Percentiles rank a stretch among this genome's conserved stretches.
phyloP scores from a whole-genome alignment of 1,140 invertebrate genomes.

The Leptopilina clavipes region DNA sequence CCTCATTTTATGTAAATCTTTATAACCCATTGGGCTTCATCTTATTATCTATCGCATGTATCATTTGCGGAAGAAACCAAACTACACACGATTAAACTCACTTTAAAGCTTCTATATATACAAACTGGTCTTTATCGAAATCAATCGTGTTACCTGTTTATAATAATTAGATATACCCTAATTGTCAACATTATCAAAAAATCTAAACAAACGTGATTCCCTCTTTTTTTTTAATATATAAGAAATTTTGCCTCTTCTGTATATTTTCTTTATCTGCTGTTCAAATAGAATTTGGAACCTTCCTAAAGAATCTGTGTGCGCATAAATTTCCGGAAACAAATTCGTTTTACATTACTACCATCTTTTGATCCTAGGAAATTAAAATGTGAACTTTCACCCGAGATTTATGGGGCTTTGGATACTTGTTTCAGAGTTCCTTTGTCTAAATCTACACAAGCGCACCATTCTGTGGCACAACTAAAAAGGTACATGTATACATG shows the following conservation, averaged over 20 bases:
- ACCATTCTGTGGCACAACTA: not conserved
- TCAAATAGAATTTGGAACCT: not conserved
- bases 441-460: constrained; percentile 28
- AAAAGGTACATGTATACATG: not conserved
- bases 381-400: constrained; percentile 29
- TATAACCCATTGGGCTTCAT: not conserved
- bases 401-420: constrained; percentile 25
- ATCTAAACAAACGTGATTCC: too few relatives aligned
- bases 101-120: not conserved
- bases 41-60: constrained; percentile 19
- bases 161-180: too few relatives aligned
- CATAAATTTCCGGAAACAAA: constrained; percentile 21
- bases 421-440: constrained; percentile 27
- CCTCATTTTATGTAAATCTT: constrained; percentile 14
- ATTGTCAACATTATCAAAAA: too few relatives aligned
- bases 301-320: not conserved
- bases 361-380: constrained; percentile 11
- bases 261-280: not conserved
- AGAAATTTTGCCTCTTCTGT: too few relatives aligned
- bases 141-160: not conserved
- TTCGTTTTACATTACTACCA: constrained; percentile 13
- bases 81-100: constrained; percentile 11
- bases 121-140: constrained; percentile 16
- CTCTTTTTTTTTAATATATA: too few relatives aligned
- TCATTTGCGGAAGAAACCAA: constrained; percentile 19